These are phyloP conservation scores for Atherinosoma microstoma DNA, from an alignment of 2,797 vertebrate genomes.

Conservation along the genomic window DNA sequence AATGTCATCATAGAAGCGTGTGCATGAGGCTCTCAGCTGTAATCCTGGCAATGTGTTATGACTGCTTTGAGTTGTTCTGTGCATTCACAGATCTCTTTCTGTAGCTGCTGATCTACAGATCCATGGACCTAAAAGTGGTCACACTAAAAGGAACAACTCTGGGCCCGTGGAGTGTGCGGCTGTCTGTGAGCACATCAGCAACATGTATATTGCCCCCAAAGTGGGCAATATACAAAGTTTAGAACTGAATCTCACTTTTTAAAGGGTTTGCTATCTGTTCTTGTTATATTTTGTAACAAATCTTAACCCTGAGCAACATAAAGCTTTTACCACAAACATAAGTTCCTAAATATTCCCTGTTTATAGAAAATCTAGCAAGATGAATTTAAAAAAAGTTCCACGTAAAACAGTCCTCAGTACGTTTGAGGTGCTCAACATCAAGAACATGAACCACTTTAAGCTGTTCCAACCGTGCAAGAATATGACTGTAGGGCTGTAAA, in stretches of 20 bases:
- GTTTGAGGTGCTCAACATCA: not conserved
- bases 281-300: not conserved
- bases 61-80: not conserved
- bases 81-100: not conserved
- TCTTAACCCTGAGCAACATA: not conserved
- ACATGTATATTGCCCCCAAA: too few relatives aligned
- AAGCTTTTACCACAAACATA: not conserved
- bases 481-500: conserved; percentile 21
- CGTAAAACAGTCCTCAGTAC: not conserved
- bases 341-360: not conserved
- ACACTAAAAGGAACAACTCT: not conserved
- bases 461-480: not conserved
- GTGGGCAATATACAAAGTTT: conserved; percentile 33
- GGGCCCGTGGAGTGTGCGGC: not conserved
- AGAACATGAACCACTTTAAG: conserved; percentile 1
- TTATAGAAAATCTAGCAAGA: conserved; percentile 4
- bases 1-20: not conserved
- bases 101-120: not conserved
- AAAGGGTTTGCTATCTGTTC: not conserved
- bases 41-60: not conserved
- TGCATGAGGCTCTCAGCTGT: not conserved
- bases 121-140: too few relatives aligned
- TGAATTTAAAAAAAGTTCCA: not conserved
- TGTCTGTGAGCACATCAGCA: not conserved
- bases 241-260: conserved; percentile 20